Evolutionary conservation across 2,888 invertebrate genomes (phyloP).

Genomic region (Sylvicola cinctus): DNA sequence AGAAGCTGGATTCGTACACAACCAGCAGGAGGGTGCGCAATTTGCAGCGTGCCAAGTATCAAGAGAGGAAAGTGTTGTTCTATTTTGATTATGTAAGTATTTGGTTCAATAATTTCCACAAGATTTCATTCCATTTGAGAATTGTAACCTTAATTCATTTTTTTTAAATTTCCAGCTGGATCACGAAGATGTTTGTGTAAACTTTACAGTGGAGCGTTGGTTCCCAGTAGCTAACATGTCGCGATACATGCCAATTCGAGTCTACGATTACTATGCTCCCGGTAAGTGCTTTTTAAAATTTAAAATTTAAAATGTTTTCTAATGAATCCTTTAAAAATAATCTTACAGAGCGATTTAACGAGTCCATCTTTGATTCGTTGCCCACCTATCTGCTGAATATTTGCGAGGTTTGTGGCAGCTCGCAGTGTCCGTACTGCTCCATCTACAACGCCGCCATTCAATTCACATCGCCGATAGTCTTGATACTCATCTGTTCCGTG

Average conservation of each 20-base stretch:
- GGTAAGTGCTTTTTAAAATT: slow-evolving; percentile 32
- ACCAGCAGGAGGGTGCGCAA: slow-evolving; percentile 55
- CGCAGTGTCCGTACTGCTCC: slow-evolving; percentile 81
- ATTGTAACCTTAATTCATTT: slow-evolving; percentile 1
- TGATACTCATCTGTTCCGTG: slow-evolving; percentile 4
- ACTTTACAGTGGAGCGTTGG: slow-evolving; percentile 87
- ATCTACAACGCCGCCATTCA: slow-evolving; percentile 49
- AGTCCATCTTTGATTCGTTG: slow-evolving; percentile 72
- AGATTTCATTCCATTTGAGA: too few relatives aligned
- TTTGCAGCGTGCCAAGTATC: slow-evolving; percentile 66
- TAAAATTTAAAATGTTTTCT: too few relatives aligned
- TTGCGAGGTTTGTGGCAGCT: slow-evolving; percentile 86
- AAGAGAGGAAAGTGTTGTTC: slow-evolving; percentile 65
- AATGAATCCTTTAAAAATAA: too few relatives aligned
- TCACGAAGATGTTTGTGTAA: slow-evolving; percentile 65
- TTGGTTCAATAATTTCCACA: slow-evolving; percentile 1
- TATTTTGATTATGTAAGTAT: slow-evolving; percentile 79
- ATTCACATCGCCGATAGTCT: slow-evolving; percentile 7
- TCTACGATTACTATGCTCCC: slow-evolving; percentile 93
- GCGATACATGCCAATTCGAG: slow-evolving; percentile 66
- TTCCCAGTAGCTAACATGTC: slow-evolving; percentile 94
- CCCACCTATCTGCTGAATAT: slow-evolving; percentile 75
- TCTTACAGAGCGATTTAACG: slow-evolving; percentile 85
- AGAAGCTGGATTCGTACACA: slow-evolving; percentile 70
- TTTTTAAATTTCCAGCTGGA: slow-evolving; percentile 40